Conservation (phyloP, 2,113 vertebrate genomes). For the Apodemus speciosus region DNA sequence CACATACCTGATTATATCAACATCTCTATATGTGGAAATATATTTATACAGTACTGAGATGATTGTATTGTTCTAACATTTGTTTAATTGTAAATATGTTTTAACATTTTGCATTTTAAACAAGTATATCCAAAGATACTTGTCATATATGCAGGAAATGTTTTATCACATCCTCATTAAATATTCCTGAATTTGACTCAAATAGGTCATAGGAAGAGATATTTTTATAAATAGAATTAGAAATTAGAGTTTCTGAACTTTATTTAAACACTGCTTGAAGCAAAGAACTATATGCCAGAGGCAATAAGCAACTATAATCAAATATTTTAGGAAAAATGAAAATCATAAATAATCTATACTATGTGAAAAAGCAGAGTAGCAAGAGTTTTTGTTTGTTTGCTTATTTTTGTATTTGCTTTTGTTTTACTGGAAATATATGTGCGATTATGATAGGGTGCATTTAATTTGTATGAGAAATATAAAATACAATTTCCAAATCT, state of each 20-base stretch:
- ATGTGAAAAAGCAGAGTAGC: neutral
- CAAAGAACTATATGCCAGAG: neutral
- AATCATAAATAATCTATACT: neutral
- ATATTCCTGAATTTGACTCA: neutral
- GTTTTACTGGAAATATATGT: neutral
- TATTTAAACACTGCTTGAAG: neutral
- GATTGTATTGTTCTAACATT: slow-evolving; percentile 6
- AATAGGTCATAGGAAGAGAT: neutral
- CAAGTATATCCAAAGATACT: neutral
- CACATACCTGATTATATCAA: neutral
- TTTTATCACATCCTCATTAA: neutral
- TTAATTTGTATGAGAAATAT: neutral
- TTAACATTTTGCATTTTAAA: slow-evolving; percentile 19
- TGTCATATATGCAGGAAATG: neutral
- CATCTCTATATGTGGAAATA: neutral
- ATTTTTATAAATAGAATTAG: slow-evolving; percentile 39
- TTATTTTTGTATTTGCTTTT: neutral
- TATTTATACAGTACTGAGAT: neutral
- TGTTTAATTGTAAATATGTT: slow-evolving; percentile 34
- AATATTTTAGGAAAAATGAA: neutral
- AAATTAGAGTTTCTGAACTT: slow-evolving; percentile 22
- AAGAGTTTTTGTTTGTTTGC: neutral
- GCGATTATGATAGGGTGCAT: neutral
- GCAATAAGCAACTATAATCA: slow-evolving; percentile 1
- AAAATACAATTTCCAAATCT: neutral